phyloP scores from a whole-genome alignment of 2,113 vertebrate species.

The Loxodonta africana region DNA sequence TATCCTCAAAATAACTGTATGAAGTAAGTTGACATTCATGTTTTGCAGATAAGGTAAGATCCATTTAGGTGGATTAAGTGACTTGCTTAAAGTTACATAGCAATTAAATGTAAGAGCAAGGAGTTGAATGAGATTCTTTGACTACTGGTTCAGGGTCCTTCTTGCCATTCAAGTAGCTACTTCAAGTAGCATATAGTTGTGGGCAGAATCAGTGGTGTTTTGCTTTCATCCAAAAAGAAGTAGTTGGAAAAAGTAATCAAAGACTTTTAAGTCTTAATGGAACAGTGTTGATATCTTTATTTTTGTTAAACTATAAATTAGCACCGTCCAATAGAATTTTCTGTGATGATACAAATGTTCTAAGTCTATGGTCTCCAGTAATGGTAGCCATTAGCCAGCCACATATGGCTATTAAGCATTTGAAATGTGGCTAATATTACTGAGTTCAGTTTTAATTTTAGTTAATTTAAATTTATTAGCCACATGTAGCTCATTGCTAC shows the following conservation, averaged over 20 bases:
- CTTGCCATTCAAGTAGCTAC: slow-evolving; percentile 4
- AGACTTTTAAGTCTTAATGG: slow-evolving; percentile 42
- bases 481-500: background rate
- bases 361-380: background rate
- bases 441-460: slow-evolving; percentile 23
- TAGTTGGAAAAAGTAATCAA: slow-evolving; percentile 47
- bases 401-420: slow-evolving; percentile 17
- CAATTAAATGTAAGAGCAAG: background rate
- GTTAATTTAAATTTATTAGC: slow-evolving; percentile 41
- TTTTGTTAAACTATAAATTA: slow-evolving; percentile 47
- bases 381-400: background rate
- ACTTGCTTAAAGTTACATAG: slow-evolving; percentile 32
- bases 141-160: background rate
- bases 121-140: background rate
- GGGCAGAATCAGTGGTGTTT: background rate
- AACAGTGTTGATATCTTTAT: slow-evolving; percentile 28
- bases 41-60: slow-evolving; percentile 31
- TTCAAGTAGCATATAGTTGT: slow-evolving; percentile 14
- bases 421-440: slow-evolving; percentile 27
- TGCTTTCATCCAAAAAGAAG: background rate
- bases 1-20: background rate
- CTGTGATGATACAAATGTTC: slow-evolving; percentile 29
- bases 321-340: slow-evolving; percentile 37
- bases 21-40: slow-evolving; percentile 19
- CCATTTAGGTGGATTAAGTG: slow-evolving; percentile 19